phyloP scores from a whole-genome alignment of 1,140 invertebrate genomes.

The Diplogasteroides magnus region DNA sequence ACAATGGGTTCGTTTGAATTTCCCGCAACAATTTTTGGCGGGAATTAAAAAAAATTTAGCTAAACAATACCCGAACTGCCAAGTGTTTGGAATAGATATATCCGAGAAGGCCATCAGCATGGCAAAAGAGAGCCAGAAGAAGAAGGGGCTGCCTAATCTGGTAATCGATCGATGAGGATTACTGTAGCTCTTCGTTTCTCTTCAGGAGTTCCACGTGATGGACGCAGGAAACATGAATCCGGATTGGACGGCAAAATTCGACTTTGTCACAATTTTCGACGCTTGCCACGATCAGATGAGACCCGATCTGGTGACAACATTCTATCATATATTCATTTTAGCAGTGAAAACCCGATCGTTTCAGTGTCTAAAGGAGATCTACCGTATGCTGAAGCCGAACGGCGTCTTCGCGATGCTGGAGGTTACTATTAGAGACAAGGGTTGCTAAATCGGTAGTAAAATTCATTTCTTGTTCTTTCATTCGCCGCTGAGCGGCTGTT shows the following conservation, averaged over 20 bases:
- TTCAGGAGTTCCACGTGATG: constrained; percentile 21
- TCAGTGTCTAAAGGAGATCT: constrained; percentile 40
- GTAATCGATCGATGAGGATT: not conserved
- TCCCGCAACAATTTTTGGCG: not conserved
- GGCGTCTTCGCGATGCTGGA: constrained; percentile 44
- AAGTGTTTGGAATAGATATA: not conserved
- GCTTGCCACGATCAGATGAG: constrained; percentile 46
- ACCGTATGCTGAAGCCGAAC: constrained; percentile 40
- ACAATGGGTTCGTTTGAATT: not conserved
- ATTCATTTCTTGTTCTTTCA: no score
- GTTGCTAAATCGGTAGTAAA: no score
- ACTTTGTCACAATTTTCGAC: constrained; percentile 44
- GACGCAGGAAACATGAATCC: constrained; percentile 34
- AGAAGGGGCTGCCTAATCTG: not conserved
- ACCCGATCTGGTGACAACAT: constrained; percentile 39
- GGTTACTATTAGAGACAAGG: no score
- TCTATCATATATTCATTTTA: not conserved
- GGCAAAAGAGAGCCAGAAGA: not conserved
- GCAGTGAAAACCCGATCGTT: constrained; percentile 2
- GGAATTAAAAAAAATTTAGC: not conserved
- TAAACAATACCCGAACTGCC: not conserved
- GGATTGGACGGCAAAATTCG: constrained; percentile 39
- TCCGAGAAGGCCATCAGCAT: not conserved
- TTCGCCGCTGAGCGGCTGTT: no score
- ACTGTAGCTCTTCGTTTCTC: not conserved